These are phyloP conservation scores for Halcyon leucocephala DNA, from an alignment of 2,797 vertebrate genomes.

Conservation along the genomic window DNA sequence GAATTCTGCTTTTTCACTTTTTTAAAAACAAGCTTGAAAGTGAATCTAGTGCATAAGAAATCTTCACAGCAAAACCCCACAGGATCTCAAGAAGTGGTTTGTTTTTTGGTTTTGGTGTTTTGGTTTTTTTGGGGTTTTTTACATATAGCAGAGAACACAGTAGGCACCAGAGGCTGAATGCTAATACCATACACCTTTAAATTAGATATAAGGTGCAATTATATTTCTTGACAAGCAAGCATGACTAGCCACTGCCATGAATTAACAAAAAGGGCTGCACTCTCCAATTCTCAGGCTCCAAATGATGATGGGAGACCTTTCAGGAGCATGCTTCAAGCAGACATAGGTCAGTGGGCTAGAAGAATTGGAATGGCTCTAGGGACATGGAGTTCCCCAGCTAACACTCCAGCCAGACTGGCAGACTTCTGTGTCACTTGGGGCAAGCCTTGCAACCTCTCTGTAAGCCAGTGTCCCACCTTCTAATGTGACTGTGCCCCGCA, in stretches of 20 bases:
- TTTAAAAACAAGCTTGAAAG: slow-evolving; percentile 31
- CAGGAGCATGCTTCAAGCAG: background rate
- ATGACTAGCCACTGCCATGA: background rate
- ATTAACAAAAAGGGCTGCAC: background rate
- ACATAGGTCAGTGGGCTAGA: background rate
- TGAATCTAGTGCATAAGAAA: background rate
- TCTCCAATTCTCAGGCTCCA: background rate
- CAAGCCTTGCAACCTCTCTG: background rate
- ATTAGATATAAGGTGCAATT: slow-evolving; percentile 3
- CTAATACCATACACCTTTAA: slow-evolving; percentile 20
- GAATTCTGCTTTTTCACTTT: slow-evolving; percentile 1
- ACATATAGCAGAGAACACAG: slow-evolving; percentile 23
- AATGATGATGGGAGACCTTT: background rate
- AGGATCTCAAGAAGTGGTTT: background rate
- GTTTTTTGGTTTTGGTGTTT: background rate
- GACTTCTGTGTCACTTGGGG: background rate
- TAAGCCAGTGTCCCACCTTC: background rate
- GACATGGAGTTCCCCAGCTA: background rate
- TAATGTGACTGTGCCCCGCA: background rate
- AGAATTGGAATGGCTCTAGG: background rate
- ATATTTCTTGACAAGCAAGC: background rate
- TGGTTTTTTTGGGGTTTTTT: background rate
- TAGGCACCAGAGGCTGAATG: background rate
- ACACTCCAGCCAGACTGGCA: background rate
- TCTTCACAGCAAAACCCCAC: background rate